Base-by-base conservation (phyloP, 2,888 invertebrate species). In the Acanthopleura granulata region DNA sequence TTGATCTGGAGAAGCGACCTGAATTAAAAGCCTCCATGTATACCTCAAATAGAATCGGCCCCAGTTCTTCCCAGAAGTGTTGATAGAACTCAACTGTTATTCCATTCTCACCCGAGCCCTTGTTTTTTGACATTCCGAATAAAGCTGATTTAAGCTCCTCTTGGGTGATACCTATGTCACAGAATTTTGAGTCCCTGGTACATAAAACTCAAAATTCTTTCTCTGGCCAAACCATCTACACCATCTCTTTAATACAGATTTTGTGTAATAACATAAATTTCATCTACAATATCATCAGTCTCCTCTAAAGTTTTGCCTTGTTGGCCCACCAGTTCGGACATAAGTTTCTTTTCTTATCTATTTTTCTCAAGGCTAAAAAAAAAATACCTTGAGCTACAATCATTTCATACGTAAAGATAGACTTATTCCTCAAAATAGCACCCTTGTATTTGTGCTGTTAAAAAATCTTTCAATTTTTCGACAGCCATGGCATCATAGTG, bases 51-150 rank as follows among this genome's bases (percentile, higher is more conserved):
- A 66, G 29, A 22, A 66, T 16, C 6, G 9, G 66, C 6, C 66
- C 66, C 16, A 66, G 29, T 14, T 66, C 66, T 27, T 18, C 15
- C 66, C 66, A 66, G 66, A 66, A 66, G 25, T 27, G 25, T 15
- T 27, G 16, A 66, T 66, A 66, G 14, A 66, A 66, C 29, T 66
- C 66, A 16, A 66, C 66, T 15, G 66, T 66, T 66, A 66, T 16
- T 22, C 66, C 9, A 27, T 66, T 27, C 12, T 25, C 25, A 18
- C 66, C 66, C 25, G 66, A 25, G 25, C 66, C 25, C 25, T 66
- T 66, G 29, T 66, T 66, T 15, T 6, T 22, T 27, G 66, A 22
- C 66, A 66, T 66, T 22, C 66, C 66, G 25, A 22, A 16, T 27
- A 66, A 6, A 6, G 66, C 66, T 22, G 6, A 3, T 66, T 66